Base-by-base conservation (phyloP, 2,113 vertebrate species). In the Eidolon helvum region DNA sequence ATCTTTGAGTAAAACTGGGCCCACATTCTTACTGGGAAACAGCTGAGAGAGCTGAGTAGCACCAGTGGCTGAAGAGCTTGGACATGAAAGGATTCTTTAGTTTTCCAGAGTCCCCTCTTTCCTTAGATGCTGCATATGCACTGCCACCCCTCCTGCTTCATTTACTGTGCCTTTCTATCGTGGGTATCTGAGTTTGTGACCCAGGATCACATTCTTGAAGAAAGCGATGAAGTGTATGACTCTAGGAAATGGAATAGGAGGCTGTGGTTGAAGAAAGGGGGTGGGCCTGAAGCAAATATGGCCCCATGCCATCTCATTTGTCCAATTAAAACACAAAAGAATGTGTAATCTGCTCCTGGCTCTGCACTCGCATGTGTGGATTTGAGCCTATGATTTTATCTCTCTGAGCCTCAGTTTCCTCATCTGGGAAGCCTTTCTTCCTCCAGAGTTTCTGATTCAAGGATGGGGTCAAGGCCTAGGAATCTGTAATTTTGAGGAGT, bases 321-420 rank as follows among this genome's bases (percentile, higher is more conserved):
- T 72, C 33, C 28, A 71, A 10, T 84, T 78, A n/a, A 12, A 59
- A 87, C 28, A 72, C 30, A 53, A 30, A 35, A 38, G 40, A 84
- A 66, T 40, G 18, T 69, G 75, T 18, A 33, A 22, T 24, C 79
- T 90, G 1, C 50, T 45, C 55, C 55, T 21, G 66, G 43, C 11
- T 90, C 40, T 93, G 21, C 10, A 12, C 26, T 72, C n/a, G n/a
- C 8, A 4, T 59, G 24, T 45, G 10, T 63, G 15, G 40, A 59
- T n/a, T 43, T 43, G 4, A 50, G 28, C 18, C 22, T 86, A 30
- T 53, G 45, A 38, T 28, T 22, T 24, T 48, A 40, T 50, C 53
- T 91, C 48, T 71, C 38, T 90, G 74, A 75, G 53, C 24, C 61
- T 93, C 55, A 82, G 53, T 91, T 86, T 96, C 35, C 61, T 82